Conservation (phyloP, 2,797 vertebrate species). For the Emydoidea blandingii region DNA sequence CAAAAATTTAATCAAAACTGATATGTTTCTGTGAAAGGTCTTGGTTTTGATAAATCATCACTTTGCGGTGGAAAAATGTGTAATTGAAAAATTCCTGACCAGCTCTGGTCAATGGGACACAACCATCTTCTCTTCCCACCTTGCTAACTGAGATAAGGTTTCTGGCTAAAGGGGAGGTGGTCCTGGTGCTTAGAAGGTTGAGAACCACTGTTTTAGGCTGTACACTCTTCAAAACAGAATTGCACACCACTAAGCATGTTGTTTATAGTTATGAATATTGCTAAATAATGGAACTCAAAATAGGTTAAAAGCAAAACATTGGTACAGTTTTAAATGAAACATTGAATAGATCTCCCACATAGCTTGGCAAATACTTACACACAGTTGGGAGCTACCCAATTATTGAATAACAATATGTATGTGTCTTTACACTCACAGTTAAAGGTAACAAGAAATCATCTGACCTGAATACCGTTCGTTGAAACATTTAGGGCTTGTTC, state of each 20-base stretch:
- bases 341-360: not conserved
- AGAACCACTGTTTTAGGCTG: not conserved
- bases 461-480: not conserved
- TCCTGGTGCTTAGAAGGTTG: not conserved
- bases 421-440: not conserved
- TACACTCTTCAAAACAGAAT: not conserved
- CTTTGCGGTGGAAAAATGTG: no score
- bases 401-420: not conserved
- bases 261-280: not conserved
- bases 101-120: no score
- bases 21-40: no score
- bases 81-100: no score
- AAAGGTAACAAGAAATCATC: not conserved
- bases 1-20: no score
- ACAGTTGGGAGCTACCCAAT: not conserved
- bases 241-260: not conserved
- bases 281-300: not conserved
- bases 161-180: not conserved
- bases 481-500: rapidly evolving
- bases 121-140: not conserved
- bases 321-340: not conserved
- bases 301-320: not conserved
- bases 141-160: not conserved
- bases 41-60: no score
- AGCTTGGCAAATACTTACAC: rapidly evolving